Conservation (phyloP, 2,888 invertebrate genomes). For the Chaetogeoica ovagalla region DNA sequence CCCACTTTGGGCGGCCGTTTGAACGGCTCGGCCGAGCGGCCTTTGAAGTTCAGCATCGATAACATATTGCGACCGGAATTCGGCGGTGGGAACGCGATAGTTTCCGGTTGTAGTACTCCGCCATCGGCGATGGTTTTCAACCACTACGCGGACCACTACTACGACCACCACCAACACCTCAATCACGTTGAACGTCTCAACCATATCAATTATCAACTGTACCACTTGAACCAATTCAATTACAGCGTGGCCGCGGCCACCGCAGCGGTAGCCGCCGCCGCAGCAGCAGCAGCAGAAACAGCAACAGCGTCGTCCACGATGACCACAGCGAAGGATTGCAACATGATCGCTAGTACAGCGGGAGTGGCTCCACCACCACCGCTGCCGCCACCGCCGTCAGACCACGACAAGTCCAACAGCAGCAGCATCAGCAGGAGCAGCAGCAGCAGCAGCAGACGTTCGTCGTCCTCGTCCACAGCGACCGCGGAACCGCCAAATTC, state of each 20-base stretch:
- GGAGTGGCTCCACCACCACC: not conserved
- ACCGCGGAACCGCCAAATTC: conserved; percentile 29
- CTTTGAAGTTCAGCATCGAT: conserved; percentile 68
- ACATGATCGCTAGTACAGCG: not conserved
- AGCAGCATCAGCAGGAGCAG: not conserved
- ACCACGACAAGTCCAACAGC: conserved; percentile 13
- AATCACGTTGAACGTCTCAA: conserved; percentile 11
- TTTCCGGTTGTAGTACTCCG: not conserved
- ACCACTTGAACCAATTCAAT: conserved; percentile 14
- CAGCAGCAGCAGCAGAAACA: not conserved
- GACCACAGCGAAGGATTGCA: no score
- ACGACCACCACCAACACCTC: conserved; percentile 1
- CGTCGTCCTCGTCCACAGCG: conserved; percentile 18
- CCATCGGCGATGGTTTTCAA: conserved; percentile 59
- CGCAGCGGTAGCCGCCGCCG: not conserved
- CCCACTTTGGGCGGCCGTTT: conserved; percentile 30
- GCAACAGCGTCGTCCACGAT: not conserved
- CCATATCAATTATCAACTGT: conserved; percentile 19
- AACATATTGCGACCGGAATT: conserved; percentile 79
- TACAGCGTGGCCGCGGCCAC: not conserved
- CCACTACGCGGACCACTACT: not conserved
- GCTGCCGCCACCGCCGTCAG: not conserved
- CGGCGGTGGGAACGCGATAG: conserved; percentile 59
- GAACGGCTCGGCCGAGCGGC: conserved; percentile 43
- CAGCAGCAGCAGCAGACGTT: conserved; percentile 21